Evolutionary conservation across 2,797 vertebrate genomes (phyloP).

Genomic region (Basileuterus tristriatus): DNA sequence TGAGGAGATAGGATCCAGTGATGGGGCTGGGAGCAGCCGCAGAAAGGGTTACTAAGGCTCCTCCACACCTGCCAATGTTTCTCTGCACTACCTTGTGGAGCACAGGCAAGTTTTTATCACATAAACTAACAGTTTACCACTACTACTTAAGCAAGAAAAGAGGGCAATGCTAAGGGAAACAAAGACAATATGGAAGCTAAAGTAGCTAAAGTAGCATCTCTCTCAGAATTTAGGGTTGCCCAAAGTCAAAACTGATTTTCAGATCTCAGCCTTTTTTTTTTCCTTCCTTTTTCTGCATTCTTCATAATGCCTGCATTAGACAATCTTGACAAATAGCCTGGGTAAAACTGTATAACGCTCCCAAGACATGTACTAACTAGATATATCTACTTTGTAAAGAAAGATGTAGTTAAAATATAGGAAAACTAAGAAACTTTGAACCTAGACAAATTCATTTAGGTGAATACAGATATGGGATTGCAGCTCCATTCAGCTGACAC

Average conservation of each 20-base stretch:
- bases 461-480: neutral
- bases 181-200: neutral
- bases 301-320: neutral
- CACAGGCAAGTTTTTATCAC: neutral
- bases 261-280: neutral
- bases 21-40: neutral
- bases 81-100: neutral
- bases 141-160: neutral
- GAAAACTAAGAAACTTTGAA: neutral
- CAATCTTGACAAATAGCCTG: neutral
- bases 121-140: neutral
- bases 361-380: neutral
- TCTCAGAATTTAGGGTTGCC: neutral
- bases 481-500: neutral
- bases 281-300: neutral
- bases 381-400: neutral
- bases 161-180: neutral
- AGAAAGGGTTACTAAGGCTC: neutral
- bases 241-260: neutral
- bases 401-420: neutral
- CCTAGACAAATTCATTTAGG: neutral
- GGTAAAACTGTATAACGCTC: neutral
- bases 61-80: neutral
- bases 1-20: neutral
- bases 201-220: neutral